Evolutionary conservation across 2,888 invertebrate species (phyloP).

Genomic region (Drosophila buzzatii): DNA sequence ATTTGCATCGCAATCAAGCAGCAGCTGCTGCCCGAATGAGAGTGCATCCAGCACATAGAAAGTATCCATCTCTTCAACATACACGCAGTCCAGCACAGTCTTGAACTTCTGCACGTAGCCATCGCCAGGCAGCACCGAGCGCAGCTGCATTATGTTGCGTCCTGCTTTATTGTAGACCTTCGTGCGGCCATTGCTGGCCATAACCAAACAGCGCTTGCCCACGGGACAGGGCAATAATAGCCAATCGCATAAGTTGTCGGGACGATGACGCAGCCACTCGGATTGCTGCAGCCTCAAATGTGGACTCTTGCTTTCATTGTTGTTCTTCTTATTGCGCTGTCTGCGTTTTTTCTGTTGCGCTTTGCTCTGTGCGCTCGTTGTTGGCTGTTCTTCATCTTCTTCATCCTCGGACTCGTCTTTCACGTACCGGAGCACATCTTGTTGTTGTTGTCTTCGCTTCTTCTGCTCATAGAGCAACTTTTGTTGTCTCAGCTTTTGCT

Average conservation of each 20-base stretch:
- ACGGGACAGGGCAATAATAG: constrained; percentile 92
- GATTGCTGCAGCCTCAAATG: constrained; percentile 91
- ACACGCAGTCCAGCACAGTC: constrained; percentile 93
- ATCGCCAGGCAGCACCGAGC: constrained; percentile 81
- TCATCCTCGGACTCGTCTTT: constrained; percentile 18
- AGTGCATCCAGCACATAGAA: constrained; percentile 93
- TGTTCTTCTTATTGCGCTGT: constrained; percentile 35
- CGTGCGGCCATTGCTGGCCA: constrained; percentile 90
- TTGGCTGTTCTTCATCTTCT: constrained; percentile 13
- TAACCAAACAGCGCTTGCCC: constrained; percentile 92
- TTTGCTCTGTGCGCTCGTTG: constrained; percentile 8
- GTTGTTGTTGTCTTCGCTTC: constrained; percentile 70
- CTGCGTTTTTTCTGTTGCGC: constrained; percentile 23
- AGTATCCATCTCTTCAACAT: constrained; percentile 86
- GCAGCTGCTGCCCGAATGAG: constrained; percentile 78
- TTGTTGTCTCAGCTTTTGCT: constrained; percentile 78
- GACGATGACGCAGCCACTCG: constrained; percentile 96
- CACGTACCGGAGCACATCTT: constrained; percentile 67
- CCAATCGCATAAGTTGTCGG: constrained; percentile 92
- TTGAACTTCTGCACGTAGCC: constrained; percentile 44
- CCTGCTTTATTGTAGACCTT: constrained; percentile 90
- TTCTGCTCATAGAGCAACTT: constrained; percentile 79
- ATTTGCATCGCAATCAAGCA: constrained; percentile 86
- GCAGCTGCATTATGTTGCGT: constrained; percentile 86
- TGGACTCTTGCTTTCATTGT: constrained; percentile 18